phyloP scores from a whole-genome alignment of 2,888 invertebrate genomes.

The Diarsia mendica region DNA sequence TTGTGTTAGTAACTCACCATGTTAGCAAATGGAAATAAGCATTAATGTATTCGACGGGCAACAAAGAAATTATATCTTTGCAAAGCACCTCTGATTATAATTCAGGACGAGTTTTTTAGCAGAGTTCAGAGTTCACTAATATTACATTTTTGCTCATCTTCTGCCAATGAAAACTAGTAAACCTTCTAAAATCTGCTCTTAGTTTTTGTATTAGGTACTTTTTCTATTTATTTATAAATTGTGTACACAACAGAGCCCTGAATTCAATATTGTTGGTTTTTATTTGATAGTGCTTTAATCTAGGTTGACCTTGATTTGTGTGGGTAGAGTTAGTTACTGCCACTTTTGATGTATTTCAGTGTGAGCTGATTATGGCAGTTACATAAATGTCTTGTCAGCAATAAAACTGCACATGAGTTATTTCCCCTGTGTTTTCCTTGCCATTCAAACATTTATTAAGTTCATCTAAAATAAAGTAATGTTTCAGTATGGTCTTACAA shows the following conservation, averaged over 20 bases:
- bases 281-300: neutral
- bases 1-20: slow-evolving; percentile 74
- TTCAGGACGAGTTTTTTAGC: neutral
- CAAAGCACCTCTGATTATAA: slow-evolving; percentile 39
- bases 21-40: slow-evolving; percentile 51
- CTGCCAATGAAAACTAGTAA: slow-evolving; percentile 3
- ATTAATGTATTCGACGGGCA: neutral
- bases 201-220: neutral
- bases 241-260: neutral
- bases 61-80: neutral
- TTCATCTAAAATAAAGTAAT: neutral
- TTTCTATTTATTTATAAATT: neutral
- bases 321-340: neutral
- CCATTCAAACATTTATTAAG: neutral
- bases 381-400: neutral
- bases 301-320: neutral
- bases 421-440: neutral
- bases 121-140: neutral
- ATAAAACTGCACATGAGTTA: neutral
- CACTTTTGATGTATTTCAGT: neutral
- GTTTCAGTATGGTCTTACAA: slow-evolving; percentile 4
- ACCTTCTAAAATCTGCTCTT: neutral
- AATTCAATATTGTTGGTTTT: neutral
- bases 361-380: neutral
- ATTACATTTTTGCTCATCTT: slow-evolving; percentile 1